Base-by-base conservation (phyloP, 2,797 vertebrate species). In the Sphaeramia orbicularis region DNA sequence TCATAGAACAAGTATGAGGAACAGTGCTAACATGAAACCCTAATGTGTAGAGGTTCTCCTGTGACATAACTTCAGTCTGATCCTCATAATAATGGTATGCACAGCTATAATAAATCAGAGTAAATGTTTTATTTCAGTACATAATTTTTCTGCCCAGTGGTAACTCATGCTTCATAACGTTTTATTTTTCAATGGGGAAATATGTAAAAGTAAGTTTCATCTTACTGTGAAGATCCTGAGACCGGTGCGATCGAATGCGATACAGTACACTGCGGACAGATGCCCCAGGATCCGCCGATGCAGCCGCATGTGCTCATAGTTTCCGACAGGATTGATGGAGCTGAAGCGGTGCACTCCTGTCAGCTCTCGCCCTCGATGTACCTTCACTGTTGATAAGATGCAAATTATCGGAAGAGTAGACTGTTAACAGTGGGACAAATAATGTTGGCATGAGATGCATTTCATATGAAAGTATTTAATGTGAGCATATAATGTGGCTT, bases 191-290 rank as follows among this genome's bases (percentile, higher is more conserved):
- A 21, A 7, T 2, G 18, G 24, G 16, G 18, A 4, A 2, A 21
- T 30, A 19, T 30, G 44, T 11, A 16, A 12, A 38, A 40, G 53
- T 1, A 50, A 45, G 35, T 48, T 66, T 14, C 4, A 53, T 75
- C 97, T 97, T 90, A 99, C 98, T 83, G 98, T 99, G 84, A 99
- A 99, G 89, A 99, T 98, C 91, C 98, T 95, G 88, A 97, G 96
- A 84, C 98, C 98, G 15, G 97, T 96, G 81, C 97, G 96, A 86
- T 99, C 98, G 54, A 99, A 99, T 16, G 97, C 96, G 47, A 99
- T 97, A 90, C 98, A 99, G 90, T 99, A 99, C 27, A 99, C 98
- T 35, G 98, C 95, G 70, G 98, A 99, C 14, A 99, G 96, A 84
- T 99, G 98, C 71, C 98, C 98, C 40, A 99, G 95, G 89, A 99